Conservation (phyloP, 1,140 invertebrate genomes). For the Stegodyphus dumicola region DNA sequence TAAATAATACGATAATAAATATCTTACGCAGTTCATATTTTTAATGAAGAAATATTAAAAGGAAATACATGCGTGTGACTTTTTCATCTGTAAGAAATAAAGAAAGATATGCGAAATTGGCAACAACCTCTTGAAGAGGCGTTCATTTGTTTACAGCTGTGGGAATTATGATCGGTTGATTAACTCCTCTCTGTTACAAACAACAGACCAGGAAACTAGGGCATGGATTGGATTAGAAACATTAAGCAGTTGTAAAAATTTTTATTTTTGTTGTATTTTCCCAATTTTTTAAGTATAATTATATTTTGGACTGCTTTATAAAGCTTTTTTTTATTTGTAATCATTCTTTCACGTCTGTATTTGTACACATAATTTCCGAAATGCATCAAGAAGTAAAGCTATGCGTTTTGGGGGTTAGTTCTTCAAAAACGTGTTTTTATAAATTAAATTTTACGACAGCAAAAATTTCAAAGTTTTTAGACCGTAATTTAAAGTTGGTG, state of each 20-base stretch:
- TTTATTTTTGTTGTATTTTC: background rate
- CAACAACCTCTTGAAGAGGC: conserved; percentile 27
- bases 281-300: background rate
- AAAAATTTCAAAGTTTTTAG: background rate
- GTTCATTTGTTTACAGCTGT: conserved; percentile 37
- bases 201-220: background rate
- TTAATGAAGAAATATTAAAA: background rate
- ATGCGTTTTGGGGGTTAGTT: conserved; percentile 66
- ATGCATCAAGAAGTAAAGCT: conserved; percentile 66
- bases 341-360: background rate
- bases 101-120: background rate
- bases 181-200: background rate
- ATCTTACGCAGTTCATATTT: too few species aligned
- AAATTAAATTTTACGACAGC: background rate
- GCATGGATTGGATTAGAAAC: background rate
- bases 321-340: background rate
- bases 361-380: background rate
- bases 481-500: background rate
- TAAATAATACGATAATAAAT: background rate
- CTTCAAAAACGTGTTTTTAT: background rate
- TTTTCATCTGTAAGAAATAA: background rate
- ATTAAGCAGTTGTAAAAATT: background rate
- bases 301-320: background rate
- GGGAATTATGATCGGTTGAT: background rate
- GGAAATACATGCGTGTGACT: background rate